phyloP scores from a whole-genome alignment of 2,888 invertebrate genomes.

The Crocallis elinguaria region DNA sequence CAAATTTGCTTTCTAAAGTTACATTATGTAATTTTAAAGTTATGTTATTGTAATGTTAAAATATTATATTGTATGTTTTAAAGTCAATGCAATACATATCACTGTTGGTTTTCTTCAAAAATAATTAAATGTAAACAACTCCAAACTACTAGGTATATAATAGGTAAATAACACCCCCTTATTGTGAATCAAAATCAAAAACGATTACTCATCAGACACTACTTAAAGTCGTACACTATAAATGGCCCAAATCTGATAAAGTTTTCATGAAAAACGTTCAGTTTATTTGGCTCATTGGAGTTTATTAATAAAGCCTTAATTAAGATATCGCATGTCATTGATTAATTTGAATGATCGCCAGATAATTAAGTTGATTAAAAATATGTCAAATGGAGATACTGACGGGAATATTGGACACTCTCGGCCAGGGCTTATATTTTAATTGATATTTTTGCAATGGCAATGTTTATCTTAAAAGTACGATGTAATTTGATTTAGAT shows the following conservation, averaged over 20 bases:
- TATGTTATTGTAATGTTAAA: too few species aligned
- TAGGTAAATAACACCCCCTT: too few species aligned
- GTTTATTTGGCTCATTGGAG: constrained; percentile 67
- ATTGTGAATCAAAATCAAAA: too few species aligned
- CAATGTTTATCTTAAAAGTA: constrained; percentile 12
- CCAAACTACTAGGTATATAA: too few species aligned
- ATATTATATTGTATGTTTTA: too few species aligned
- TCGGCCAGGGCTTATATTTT: background rate
- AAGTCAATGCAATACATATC: too few species aligned
- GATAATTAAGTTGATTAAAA: constrained; percentile 71
- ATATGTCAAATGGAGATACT: constrained; percentile 57
- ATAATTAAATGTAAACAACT: too few species aligned
- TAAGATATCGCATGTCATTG: constrained; percentile 73
- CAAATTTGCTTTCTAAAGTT: too few species aligned
- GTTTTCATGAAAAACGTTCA: constrained; percentile 70
- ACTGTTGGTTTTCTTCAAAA: too few species aligned
- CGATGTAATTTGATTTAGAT: too few species aligned
- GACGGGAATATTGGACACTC: constrained; percentile 24
- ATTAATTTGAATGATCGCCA: constrained; percentile 73
- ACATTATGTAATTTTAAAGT: too few species aligned
- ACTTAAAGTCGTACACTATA: constrained; percentile 11
- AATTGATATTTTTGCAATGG: constrained; percentile 17
- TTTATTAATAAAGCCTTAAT: constrained; percentile 78
- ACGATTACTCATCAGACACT: too few species aligned
- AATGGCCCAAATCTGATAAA: constrained; percentile 42